These are phyloP conservation scores for Zootermopsis nevadensis DNA, from an alignment of 2,888 invertebrate genomes.

Conservation along the genomic window DNA sequence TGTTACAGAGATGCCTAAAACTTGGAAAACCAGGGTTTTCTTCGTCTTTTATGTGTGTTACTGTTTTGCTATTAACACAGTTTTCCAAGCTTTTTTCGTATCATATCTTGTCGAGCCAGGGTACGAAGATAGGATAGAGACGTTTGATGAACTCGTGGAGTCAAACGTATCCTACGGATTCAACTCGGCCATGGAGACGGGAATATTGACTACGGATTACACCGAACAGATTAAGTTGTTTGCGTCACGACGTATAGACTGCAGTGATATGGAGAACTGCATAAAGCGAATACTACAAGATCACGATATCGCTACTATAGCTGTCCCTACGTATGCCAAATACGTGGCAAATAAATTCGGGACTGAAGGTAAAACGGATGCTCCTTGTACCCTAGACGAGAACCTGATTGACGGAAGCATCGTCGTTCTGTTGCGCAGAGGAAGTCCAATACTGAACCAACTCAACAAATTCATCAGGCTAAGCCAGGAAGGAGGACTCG, in stretches of 20 bases:
- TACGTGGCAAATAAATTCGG: background rate
- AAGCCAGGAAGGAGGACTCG: background rate
- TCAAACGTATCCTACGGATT: background rate
- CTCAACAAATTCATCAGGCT: background rate
- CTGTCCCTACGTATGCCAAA: background rate
- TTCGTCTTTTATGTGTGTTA: background rate
- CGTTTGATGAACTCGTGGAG: background rate
- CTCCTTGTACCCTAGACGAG: background rate
- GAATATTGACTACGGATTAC: background rate
- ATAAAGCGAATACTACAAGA: background rate
- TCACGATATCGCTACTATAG: background rate
- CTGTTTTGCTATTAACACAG: background rate
- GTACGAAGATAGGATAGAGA: background rate
- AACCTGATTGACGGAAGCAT: background rate
- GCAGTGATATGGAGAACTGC: background rate
- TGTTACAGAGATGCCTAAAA: background rate
- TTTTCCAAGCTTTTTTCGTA: background rate
- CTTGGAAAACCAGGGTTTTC: background rate
- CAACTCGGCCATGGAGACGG: no score
- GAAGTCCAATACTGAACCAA: background rate
- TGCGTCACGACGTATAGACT: background rate
- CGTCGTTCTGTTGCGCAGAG: background rate
- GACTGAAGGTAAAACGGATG: background rate
- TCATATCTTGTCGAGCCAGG: background rate
- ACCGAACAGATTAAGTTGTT: background rate